Evolutionary conservation across 1,140 invertebrate species (phyloP).

Genomic region (Pogonognathellus flavescens): DNA sequence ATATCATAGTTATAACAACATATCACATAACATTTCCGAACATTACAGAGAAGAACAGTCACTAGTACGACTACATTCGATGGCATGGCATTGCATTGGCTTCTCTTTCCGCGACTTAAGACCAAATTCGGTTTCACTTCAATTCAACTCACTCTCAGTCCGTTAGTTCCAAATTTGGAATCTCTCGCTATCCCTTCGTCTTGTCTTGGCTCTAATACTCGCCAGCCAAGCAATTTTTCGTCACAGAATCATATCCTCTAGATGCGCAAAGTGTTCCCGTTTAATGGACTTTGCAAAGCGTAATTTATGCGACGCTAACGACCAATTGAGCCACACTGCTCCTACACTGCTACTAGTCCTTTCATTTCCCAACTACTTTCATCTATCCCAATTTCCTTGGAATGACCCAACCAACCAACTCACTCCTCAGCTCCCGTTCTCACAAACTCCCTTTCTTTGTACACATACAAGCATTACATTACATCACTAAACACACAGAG

Average conservation of each 20-base stretch:
- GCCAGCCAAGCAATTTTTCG: conserved; percentile 48
- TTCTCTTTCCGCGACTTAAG: conserved; percentile 37
- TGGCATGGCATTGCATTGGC: conserved; percentile 6
- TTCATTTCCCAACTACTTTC: conserved; percentile 53
- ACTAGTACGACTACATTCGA: neutral
- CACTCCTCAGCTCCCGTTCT: neutral
- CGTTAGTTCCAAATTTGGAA: conserved; percentile 50
- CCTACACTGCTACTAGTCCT: conserved; percentile 21
- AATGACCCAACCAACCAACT: conserved; percentile 55
- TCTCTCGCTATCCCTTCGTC: neutral
- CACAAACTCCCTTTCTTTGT: neutral
- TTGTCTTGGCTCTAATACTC: conserved; percentile 27
- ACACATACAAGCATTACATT: neutral
- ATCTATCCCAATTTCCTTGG: conserved; percentile 60
- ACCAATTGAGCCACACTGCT: conserved; percentile 65
- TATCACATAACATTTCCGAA: conserved; percentile 45
- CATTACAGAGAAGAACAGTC: conserved; percentile 34
- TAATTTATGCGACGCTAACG: conserved; percentile 67
- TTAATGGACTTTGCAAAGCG: conserved; percentile 66
- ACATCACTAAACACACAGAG: neutral
- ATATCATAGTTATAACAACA: conserved; percentile 56
- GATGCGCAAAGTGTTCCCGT: conserved; percentile 58
- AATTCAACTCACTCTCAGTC: conserved; percentile 35
- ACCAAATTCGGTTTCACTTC: conserved; percentile 41
- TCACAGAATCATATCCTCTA: conserved; percentile 49